Evolutionary conservation across 2,113 vertebrate genomes (phyloP).

Genomic region (Paedocypris sp.): DNA sequence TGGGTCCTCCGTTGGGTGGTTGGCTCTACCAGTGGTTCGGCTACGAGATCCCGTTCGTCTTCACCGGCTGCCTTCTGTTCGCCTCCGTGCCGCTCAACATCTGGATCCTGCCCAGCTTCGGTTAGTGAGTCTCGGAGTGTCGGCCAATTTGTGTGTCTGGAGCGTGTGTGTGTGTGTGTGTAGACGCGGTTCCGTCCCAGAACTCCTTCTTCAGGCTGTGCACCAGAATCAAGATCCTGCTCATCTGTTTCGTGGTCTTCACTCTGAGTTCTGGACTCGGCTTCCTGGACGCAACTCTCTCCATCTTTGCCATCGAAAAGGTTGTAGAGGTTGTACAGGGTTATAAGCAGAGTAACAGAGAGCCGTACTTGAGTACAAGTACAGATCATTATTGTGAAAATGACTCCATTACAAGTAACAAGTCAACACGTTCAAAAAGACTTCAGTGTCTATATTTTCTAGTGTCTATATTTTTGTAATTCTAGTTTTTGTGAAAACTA

Average conservation of each 20-base stretch:
- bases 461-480: no score
- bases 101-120: constrained; percentile 71
- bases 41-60: constrained; percentile 82
- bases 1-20: constrained; percentile 87
- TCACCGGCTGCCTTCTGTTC: constrained; percentile 73
- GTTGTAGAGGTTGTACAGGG: no score
- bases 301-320: constrained; percentile 74
- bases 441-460: no score
- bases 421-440: no score
- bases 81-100: constrained; percentile 80
- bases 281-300: constrained; percentile 85
- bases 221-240: constrained; percentile 59
- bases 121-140: constrained; percentile 63
- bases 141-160: neutral
- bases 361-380: no score
- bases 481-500: no score
- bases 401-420: no score
- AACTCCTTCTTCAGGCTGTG: constrained; percentile 76
- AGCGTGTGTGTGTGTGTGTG: neutral
- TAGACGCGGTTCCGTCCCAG: constrained; percentile 64
- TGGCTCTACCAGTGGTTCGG: constrained; percentile 85
- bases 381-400: no score
- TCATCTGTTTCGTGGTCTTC: constrained; percentile 69
- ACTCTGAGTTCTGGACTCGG: constrained; percentile 74
- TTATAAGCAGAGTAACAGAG: no score